Conservation (phyloP, 2,888 invertebrate genomes). For the Phengaris arion region DNA sequence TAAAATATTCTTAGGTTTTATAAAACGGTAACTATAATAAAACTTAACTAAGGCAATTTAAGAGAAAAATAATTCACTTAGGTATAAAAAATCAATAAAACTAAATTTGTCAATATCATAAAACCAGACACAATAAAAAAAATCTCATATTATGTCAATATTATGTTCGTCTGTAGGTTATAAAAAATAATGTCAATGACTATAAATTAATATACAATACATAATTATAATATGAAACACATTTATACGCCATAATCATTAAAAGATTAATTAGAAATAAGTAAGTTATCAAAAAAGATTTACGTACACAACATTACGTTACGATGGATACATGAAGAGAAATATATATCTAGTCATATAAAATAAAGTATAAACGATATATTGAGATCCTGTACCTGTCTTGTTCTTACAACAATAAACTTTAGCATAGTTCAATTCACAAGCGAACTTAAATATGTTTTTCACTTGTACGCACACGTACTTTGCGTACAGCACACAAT, state of each 20-base stretch:
- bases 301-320: neutral
- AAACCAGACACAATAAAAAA: neutral
- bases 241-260: neutral
- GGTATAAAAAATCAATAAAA: neutral
- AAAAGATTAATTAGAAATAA: neutral
- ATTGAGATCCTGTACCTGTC: neutral
- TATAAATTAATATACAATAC: neutral
- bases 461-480: neutral
- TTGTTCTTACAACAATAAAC: neutral
- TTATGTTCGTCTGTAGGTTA: neutral
- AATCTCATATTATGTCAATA: neutral
- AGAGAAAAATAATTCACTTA: neutral
- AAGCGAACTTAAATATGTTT: neutral
- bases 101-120: constrained; percentile 10
- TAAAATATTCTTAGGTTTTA: neutral
- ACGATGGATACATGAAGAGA: neutral
- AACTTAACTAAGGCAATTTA: neutral
- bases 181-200: neutral
- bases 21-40: neutral
- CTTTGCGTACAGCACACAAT: neutral
- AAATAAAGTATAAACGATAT: neutral
- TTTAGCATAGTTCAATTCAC: neutral
- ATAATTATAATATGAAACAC: neutral
- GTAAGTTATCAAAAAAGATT: neutral
- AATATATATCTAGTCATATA: neutral